A percentile compares a stretch with the other conserved stretches of the same genome.
phyloP scores from a whole-genome alignment of 2,113 vertebrate genomes.

The Nibea coibor region DNA sequence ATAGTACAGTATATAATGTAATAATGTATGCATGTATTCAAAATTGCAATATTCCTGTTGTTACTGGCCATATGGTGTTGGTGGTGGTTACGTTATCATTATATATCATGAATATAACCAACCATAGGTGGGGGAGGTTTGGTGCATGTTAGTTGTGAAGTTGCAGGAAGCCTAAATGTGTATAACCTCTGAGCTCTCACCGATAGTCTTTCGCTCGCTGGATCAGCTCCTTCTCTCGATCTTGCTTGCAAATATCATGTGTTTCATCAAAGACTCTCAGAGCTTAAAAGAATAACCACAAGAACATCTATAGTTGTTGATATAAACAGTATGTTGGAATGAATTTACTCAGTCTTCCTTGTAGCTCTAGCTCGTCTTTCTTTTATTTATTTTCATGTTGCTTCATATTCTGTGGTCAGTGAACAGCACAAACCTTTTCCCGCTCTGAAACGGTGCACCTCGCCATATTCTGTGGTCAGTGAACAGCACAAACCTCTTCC shows the following conservation, averaged over 20 bases:
- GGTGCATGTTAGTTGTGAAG: neutral
- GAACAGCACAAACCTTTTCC: neutral
- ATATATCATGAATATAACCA: neutral
- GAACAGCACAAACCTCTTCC: neutral
- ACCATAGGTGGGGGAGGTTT: neutral
- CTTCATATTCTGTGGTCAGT: neutral
- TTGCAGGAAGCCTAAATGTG: neutral
- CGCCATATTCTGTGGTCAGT: neutral
- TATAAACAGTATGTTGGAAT: neutral
- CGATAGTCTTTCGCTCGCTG: slow-evolving; percentile 31
- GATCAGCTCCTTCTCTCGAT: slow-evolving; percentile 43
- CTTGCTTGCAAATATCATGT: slow-evolving; percentile 1
- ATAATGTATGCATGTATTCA: neutral
- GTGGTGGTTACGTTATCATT: neutral
- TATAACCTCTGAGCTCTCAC: slow-evolving; percentile 40
- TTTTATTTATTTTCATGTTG: neutral
- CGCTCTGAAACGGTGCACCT: too few species aligned
- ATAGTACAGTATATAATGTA: too few species aligned
- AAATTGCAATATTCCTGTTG: neutral
- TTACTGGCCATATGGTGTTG: neutral
- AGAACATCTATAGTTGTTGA: neutral
- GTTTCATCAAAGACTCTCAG: slow-evolving; percentile 56
- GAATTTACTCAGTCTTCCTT: neutral
- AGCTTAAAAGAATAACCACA: slow-evolving; percentile 32
- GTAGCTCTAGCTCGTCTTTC: neutral